Evolutionary conservation across 2,888 invertebrate genomes (phyloP), one percentile per base, ranked within the genome.

Genomic region (Reticulitermes lucifugus): DNA sequence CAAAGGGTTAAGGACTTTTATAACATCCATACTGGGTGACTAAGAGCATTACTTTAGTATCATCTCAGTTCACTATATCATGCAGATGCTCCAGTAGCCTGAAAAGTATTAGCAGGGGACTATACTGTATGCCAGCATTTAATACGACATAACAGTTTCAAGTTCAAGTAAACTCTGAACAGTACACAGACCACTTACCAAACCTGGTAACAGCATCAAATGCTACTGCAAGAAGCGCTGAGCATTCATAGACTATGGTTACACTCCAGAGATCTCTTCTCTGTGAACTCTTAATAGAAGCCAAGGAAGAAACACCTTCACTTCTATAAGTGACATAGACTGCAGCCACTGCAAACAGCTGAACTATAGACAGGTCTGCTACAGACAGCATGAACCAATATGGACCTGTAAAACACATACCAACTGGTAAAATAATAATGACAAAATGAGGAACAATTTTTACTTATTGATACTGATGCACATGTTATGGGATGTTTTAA

Each of bases 301-400:
- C 87, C 9, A 87, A 84, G 35, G 87, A 86, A 43, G 89, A 88
- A 71, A 89, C 89, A 88, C 89, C 89, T 83, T 89, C 89, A 79
- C 88, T 89, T 83, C 88, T 89, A 79, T 89, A 89, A 51, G 91
- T 92, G 43, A 92, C 91, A 88, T 91, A 92, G 80, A 92, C 89
- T 5, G 92, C 92, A 83, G 92, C 91, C 71, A 91, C 88, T 85
- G 91, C 90, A 88, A 92, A 92, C 83, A 92, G 87, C 88, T 92
- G 92, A 10, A 92, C 92, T 10, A 91, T 90, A 29, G 91, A 88
- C 86, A 92, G 91, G 88, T 92, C 92, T 51, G 91, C 92, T 41
- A 91, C 89, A 18, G 92, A 92, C 85, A 92, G 89, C 89, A 91
- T 91, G 85, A 92, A 87, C 92, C 92, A 92, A 87, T 92, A 92